Evolutionary conservation across 2,888 invertebrate genomes (phyloP), one percentile per base, ranked within the genome.

Genomic region (Xestia c-nigrum): DNA sequence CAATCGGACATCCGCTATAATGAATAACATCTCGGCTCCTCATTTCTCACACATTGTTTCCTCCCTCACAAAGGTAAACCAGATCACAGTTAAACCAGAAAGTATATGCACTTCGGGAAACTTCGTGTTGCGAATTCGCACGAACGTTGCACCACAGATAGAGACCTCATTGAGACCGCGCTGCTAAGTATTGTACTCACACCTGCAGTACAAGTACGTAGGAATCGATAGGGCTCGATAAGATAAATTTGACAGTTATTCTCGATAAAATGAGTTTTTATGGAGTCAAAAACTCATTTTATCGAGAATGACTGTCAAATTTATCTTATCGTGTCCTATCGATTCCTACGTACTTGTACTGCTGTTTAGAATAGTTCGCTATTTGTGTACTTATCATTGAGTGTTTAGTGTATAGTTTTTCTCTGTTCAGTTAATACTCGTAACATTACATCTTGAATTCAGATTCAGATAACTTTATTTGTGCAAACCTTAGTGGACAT

Each of bases 21-120:
- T 84, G 77, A 70, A 74, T 77, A 77, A 69, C 65, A 40, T 80
- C 38, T 31, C n/a, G 64, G 80, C 52, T 12, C 57, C 47, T 80
- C 78, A 67, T 81, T 83, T 63, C 47, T 80, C 80, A 80, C 75
- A 72, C 76, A 72, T 80, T 80, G 70, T 84, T 76, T 70, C 74
- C 61, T 55, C 31, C 66, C 74, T 69, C 14, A 57, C 78, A 31
- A 69, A 82, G 59, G 64, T 72, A 24, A 57, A 65, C 40, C 38
- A 5, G 24, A 12, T n/a, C 5, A 64, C n/a, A 24, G 64, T 64
- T n/a, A 9, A 0, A 64, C 64, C 43, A 64, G 9, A 64, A 64
- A 64, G 43, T 0, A 16, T 9, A 10, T 64, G n/a, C 12, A 43
- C 64, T 64, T 64, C 64, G 16, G 6, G n/a, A 43, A 4, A 7